These are phyloP conservation scores for Oplegnathus fasciatus DNA, from an alignment of 2,113 vertebrate genomes.

Conservation along the genomic window DNA sequence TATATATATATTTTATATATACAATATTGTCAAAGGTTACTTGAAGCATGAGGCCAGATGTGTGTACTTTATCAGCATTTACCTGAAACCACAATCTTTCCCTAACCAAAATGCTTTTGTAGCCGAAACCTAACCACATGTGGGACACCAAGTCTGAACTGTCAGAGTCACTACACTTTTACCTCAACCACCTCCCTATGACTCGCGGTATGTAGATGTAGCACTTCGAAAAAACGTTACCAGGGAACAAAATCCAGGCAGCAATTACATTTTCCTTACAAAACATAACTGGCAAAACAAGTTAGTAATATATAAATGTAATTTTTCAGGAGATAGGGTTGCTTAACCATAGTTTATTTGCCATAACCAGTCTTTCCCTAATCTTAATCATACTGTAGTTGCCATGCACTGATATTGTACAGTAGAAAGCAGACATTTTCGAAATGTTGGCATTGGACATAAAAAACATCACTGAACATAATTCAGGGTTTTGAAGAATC, in stretches of 20 bases:
- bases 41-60: too few species aligned
- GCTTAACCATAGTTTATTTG: background rate
- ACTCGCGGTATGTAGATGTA: too few species aligned
- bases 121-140: background rate
- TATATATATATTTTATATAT: too few species aligned
- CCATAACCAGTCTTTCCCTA: background rate
- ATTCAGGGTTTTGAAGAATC: background rate
- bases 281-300: background rate
- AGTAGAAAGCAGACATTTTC: background rate
- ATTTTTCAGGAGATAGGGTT: background rate
- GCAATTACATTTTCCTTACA: background rate
- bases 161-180: background rate
- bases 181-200: background rate
- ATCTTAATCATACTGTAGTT: background rate
- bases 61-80: too few species aligned
- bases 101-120: background rate
- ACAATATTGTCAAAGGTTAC: too few species aligned
- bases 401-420: background rate
- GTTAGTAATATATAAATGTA: background rate
- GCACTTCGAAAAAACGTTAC: background rate
- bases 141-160: background rate
- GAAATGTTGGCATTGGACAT: background rate
- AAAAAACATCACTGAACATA: too few species aligned
- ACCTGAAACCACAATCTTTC: too few species aligned
- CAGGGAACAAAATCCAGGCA: background rate